Percentiles rank a stretch among this genome's conserved stretches.
Conservation (phyloP, 2,888 invertebrate species). For the Latheticus oryzae region DNA sequence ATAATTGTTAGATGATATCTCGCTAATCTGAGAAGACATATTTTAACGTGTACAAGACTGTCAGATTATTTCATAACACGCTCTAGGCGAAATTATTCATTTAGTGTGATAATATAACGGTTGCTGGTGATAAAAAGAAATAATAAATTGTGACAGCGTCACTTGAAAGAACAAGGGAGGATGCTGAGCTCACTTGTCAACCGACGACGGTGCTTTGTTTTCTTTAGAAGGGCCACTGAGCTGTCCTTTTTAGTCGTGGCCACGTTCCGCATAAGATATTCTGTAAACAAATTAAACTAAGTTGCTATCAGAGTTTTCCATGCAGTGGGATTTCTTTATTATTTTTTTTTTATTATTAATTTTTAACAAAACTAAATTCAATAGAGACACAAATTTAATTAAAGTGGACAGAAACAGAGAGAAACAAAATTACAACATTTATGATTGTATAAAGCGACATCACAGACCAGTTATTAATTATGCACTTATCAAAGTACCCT, state of each 20-base stretch:
- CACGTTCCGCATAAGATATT: constrained; percentile 64
- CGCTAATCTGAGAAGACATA: constrained; percentile 26
- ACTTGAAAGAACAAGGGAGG: constrained; percentile 41
- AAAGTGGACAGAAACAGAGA: too few species aligned
- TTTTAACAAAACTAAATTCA: neutral
- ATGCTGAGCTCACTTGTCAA: constrained; percentile 41
- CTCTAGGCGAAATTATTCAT: constrained; percentile 40
- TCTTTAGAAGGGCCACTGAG: constrained; percentile 57
- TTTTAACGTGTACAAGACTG: constrained; percentile 32
- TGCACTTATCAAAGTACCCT: constrained; percentile 27
- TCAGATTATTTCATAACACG: constrained; percentile 24
- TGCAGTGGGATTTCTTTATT: constrained; percentile 46
- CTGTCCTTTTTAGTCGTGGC: constrained; percentile 55
- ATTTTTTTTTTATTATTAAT: neutral
- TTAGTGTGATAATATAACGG: constrained; percentile 42
- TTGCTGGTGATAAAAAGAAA: constrained; percentile 40
- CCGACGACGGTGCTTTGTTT: constrained; percentile 50
- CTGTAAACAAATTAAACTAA: constrained; percentile 62
- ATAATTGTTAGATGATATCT: constrained; percentile 27
- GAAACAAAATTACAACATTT: too few species aligned
- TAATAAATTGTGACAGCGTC: constrained; percentile 44
- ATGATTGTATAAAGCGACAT: constrained; percentile 26
- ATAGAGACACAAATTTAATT: too few species aligned
- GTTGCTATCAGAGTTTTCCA: constrained; percentile 50
- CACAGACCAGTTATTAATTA: constrained; percentile 34